Evolutionary conservation across 2,888 invertebrate genomes (phyloP).

Genomic region (Hemicrepidius hirtus): DNA sequence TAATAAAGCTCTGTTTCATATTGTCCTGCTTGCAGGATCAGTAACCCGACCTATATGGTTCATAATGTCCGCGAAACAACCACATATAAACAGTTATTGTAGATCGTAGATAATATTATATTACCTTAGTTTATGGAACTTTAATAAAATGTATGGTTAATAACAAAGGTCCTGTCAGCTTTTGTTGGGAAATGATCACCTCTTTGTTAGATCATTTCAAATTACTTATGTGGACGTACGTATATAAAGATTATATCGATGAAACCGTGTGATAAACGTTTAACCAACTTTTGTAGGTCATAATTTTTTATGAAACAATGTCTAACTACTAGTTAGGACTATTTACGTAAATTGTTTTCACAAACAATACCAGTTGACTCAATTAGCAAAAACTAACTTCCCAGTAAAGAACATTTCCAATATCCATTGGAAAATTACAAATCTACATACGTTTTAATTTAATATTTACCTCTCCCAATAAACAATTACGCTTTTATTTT

Average conservation of each 20-base stretch:
- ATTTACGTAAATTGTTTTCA: too few species aligned
- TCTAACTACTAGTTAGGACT: too few species aligned
- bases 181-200: constrained; percentile 7
- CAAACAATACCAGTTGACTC: too few species aligned
- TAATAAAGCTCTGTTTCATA: constrained; percentile 57
- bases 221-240: constrained; percentile 11
- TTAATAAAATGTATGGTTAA: constrained; percentile 45
- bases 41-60: constrained; percentile 55
- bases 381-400: too few species aligned
- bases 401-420: too few species aligned
- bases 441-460: too few species aligned
- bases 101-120: constrained; percentile 56
- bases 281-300: too few species aligned
- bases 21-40: constrained; percentile 51
- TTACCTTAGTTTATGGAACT: constrained; percentile 45
- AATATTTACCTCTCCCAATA: too few species aligned
- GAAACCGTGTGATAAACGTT: neutral
- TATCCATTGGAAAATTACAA: too few species aligned
- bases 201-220: neutral
- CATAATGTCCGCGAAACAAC: constrained; percentile 54
- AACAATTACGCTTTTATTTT: too few species aligned
- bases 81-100: constrained; percentile 58
- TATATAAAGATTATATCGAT: neutral
- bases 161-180: constrained; percentile 28
- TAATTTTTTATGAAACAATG: too few species aligned